Percentiles rank a stretch among this genome's conserved stretches.
These are phyloP conservation scores for Heteromurus nitidus DNA, from an alignment of 2,888 invertebrate genomes.

Conservation along the genomic window DNA sequence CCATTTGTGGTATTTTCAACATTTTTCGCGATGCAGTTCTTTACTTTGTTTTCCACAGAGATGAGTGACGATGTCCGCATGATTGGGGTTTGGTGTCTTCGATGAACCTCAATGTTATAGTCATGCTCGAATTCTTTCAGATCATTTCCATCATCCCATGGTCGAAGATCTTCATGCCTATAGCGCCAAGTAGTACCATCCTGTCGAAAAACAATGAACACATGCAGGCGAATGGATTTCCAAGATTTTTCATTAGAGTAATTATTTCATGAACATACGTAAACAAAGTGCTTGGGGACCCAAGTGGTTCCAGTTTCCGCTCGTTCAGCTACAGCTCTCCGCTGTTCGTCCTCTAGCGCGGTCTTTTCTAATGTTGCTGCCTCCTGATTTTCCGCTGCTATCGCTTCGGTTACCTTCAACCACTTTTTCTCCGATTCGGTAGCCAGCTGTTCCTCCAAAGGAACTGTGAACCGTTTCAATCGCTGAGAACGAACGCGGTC, in stretches of 20 bases:
- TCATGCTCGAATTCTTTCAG: constrained; percentile 90
- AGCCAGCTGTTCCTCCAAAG: constrained; percentile 84
- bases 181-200: constrained; percentile 80
- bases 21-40: constrained; percentile 17
- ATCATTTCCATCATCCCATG: constrained; percentile 93
- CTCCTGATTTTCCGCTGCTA: constrained; percentile 87
- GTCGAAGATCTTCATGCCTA: constrained; percentile 86
- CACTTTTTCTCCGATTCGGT: constrained; percentile 93
- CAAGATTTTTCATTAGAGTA: not conserved
- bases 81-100: constrained; percentile 84
- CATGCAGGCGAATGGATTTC: not conserved
- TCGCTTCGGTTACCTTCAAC: constrained; percentile 90
- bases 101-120: constrained; percentile 86
- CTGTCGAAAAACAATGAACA: constrained; percentile 40
- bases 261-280: constrained; percentile 74
- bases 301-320: constrained; percentile 82
- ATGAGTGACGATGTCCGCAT: constrained; percentile 84
- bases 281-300: constrained; percentile 85
- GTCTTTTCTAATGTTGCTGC: constrained; percentile 95
- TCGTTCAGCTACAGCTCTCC: constrained; percentile 84
- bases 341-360: constrained; percentile 89
- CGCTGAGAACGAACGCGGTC: constrained; percentile 83
- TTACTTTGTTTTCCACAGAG: constrained; percentile 78
- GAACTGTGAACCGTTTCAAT: constrained; percentile 86
- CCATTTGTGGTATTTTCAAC: constrained; percentile 1